Evolutionary conservation across 2,797 vertebrate species (phyloP).

Genomic region (Anableps anableps): DNA sequence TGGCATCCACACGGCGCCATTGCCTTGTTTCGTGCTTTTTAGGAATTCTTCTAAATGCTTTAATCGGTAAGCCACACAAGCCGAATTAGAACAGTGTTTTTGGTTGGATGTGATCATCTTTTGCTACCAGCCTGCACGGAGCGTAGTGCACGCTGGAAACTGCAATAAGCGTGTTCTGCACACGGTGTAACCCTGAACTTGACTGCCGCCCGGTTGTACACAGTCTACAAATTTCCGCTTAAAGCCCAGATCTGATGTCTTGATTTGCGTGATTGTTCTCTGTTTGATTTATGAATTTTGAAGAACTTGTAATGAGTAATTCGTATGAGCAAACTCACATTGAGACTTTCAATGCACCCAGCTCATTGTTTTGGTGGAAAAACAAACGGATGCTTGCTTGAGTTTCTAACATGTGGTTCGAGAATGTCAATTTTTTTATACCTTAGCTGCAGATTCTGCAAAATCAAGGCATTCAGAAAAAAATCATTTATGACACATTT

Average conservation of each 20-base stretch:
- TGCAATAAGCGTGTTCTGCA: constrained; percentile 9
- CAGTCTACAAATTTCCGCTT: constrained; percentile 16
- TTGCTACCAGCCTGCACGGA: constrained; percentile 20
- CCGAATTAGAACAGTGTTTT: background rate
- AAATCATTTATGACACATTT: background rate
- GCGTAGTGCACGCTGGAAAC: constrained; percentile 17
- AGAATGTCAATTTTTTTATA: background rate
- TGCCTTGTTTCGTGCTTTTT: constrained; percentile 75
- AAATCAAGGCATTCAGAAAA: background rate
- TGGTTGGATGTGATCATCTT: constrained; percentile 3
- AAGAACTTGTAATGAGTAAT: constrained; percentile 1
- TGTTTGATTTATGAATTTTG: background rate
- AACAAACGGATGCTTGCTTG: background rate
- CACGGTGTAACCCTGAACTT: constrained; percentile 66
- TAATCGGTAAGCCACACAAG: constrained; percentile 81
- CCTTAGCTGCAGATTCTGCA: background rate
- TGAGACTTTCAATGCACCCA: background rate
- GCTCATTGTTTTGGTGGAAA: constrained; percentile 8
- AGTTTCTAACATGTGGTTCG: background rate
- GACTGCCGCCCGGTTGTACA: constrained; percentile 43
- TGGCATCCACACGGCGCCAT: constrained; percentile 79
- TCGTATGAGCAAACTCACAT: background rate
- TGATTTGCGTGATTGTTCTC: background rate
- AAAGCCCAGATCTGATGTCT: background rate
- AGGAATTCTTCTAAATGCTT: constrained; percentile 77